Base-by-base conservation (phyloP, 1,140 invertebrate species). In the Metaphire vulgaris region DNA sequence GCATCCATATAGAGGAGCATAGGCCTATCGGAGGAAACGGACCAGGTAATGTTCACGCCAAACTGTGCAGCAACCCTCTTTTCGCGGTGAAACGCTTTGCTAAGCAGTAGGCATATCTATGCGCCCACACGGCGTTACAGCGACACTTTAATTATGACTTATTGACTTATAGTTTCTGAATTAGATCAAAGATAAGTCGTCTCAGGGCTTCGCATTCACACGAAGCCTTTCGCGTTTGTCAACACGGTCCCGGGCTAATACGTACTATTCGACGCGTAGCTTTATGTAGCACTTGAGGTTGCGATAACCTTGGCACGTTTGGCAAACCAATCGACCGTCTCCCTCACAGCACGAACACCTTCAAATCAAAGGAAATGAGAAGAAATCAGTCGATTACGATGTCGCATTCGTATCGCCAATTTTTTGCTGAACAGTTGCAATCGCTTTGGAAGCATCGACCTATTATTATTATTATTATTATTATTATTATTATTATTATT, bases 231-330 rank as follows among this genome's bases (percentile, higher is more conserved):
- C 14, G 14, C n/a, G 14, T 28, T n/a, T 66, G 67, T 29, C 28
- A 33, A 71, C 30, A 71, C 31, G 33, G 6, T 2, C n/a, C 12
- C 31, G 33, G 33, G 26, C 26, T 26, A 26, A 26, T 34, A 79
- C 79, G 79, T 79, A 88, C 88, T 88, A 89, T 65, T 85, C 86
- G 65, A 89, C 83, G 33, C 86, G 88, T 56, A 89, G 81, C 65
- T 85, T 86, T 71, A 89, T 88, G 79, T 83, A 89, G 78, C 87
- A 89, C 72, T 86, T 86, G 33, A 89, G 83, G 72, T 88, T 87
- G 2, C 87, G 87, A 78, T 85, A 85, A n/a, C 87, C 84, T 68
- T 87, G 84, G 80, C 88, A 89, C 12, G 83, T 80, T 15, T 83
- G 82, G 80, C 88, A 89, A 1, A 82, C 79, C 1, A 86, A 81